These are phyloP conservation scores for Gasterosteus nipponicus DNA, from an alignment of 2,113 vertebrate species.

Conservation along the genomic window DNA sequence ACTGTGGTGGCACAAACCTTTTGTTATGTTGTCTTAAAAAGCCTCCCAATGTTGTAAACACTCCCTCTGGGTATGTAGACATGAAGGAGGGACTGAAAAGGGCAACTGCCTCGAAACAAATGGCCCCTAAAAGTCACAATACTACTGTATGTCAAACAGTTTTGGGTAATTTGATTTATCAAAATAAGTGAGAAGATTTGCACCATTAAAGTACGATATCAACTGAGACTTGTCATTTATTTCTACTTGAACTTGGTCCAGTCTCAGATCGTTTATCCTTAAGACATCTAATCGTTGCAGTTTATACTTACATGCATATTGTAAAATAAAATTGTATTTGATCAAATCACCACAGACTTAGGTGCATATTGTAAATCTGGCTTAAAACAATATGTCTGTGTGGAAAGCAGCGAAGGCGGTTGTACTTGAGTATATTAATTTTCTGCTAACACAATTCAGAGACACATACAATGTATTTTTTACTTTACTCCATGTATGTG, in stretches of 20 bases:
- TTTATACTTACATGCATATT: background rate
- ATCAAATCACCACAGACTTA: background rate
- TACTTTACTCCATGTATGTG: too few species aligned
- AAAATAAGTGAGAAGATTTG: background rate
- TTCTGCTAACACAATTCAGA: too few species aligned
- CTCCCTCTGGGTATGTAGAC: background rate
- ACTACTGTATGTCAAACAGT: background rate
- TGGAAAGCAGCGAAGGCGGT: too few species aligned
- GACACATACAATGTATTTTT: too few species aligned
- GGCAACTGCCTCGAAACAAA: background rate
- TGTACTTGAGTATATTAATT: too few species aligned
- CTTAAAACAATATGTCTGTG: background rate
- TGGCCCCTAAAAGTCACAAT: background rate
- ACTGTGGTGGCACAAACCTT: background rate
- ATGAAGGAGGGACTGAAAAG: background rate
- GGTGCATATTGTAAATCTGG: too few species aligned
- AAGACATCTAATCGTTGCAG: background rate
- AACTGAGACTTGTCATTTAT: background rate
- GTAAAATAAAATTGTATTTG: background rate
- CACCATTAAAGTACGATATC: background rate
- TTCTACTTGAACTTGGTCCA: background rate
- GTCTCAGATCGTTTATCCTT: background rate
- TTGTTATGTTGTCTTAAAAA: conserved; percentile 23
- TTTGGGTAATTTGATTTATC: background rate
- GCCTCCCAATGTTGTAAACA: background rate